Evolutionary conservation across 2,888 invertebrate genomes (phyloP).

Genomic region (Cataglyphis albicans): DNA sequence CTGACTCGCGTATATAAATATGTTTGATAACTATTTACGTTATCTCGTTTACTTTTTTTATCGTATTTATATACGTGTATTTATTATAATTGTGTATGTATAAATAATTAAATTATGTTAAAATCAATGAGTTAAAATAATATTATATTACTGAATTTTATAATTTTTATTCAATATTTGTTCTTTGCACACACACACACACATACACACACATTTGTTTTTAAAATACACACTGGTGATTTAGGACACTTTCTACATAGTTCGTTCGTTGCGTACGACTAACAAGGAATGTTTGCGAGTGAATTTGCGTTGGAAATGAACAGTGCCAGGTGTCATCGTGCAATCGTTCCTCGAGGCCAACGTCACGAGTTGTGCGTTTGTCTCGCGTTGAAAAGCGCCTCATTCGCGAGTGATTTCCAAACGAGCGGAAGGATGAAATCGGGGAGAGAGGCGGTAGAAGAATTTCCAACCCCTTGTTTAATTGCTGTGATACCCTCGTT

Average conservation of each 20-base stretch:
- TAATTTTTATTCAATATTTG: not conserved
- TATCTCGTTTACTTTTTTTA: not conserved
- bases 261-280: not conserved
- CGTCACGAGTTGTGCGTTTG: slow-evolving; percentile 61
- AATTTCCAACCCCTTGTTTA: slow-evolving; percentile 1
- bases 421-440: slow-evolving; percentile 18
- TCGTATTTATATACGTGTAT: not conserved
- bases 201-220: not conserved
- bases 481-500: slow-evolving; percentile 1
- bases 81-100: not conserved
- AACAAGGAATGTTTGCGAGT: slow-evolving; percentile 63
- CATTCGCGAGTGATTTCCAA: slow-evolving; percentile 65
- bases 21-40: not conserved
- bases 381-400: slow-evolving; percentile 57
- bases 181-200: not conserved
- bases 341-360: slow-evolving; percentile 53
- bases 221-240: not conserved
- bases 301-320: slow-evolving; percentile 82
- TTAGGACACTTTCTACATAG: not conserved
- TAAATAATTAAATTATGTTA: not conserved
- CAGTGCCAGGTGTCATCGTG: slow-evolving; percentile 64
- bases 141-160: not conserved
- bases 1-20: not conserved
- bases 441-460: not conserved
- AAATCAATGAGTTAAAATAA: not conserved